Conservation (phyloP, 1,140 invertebrate genomes). For the Aradophagus sp. region DNA sequence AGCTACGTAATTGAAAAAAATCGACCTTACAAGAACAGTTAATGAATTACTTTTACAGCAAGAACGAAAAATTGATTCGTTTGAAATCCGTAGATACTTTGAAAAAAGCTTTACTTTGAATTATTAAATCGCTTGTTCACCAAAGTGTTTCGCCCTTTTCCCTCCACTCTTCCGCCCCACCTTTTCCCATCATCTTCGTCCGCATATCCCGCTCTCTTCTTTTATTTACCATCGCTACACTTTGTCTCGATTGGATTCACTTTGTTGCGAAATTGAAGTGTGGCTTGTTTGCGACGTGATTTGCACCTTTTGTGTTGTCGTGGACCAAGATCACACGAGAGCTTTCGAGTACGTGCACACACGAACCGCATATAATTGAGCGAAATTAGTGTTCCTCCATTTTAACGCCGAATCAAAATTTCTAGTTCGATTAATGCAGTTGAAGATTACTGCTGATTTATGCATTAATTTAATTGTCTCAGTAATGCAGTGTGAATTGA, state of each 20-base stretch:
- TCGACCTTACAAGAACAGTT: too few relatives aligned
- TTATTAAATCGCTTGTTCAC: slow-evolving; percentile 40
- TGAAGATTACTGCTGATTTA: slow-evolving; percentile 35
- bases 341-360: slow-evolving; percentile 31
- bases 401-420: slow-evolving; percentile 42
- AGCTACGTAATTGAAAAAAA: too few relatives aligned
- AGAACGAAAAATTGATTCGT: slow-evolving; percentile 37
- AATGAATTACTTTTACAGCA: too few relatives aligned
- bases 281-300: slow-evolving; percentile 61
- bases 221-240: slow-evolving; percentile 12
- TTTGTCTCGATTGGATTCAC: slow-evolving; percentile 39
- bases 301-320: slow-evolving; percentile 59
- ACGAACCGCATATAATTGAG: slow-evolving; percentile 44
- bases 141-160: too few relatives aligned
- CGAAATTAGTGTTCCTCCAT: slow-evolving; percentile 45
- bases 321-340: slow-evolving; percentile 42
- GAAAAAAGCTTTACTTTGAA: slow-evolving; percentile 30
- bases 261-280: slow-evolving; percentile 56
- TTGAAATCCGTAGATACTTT: slow-evolving; percentile 15
- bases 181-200: slow-evolving; percentile 10
- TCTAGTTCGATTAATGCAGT: slow-evolving; percentile 35
- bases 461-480: slow-evolving; percentile 41
- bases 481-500: too few relatives aligned
- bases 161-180: too few relatives aligned
- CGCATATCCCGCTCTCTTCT: too few relatives aligned